Base-by-base conservation (phyloP, 2,113 vertebrate species). In the Polypterus bichir region DNA sequence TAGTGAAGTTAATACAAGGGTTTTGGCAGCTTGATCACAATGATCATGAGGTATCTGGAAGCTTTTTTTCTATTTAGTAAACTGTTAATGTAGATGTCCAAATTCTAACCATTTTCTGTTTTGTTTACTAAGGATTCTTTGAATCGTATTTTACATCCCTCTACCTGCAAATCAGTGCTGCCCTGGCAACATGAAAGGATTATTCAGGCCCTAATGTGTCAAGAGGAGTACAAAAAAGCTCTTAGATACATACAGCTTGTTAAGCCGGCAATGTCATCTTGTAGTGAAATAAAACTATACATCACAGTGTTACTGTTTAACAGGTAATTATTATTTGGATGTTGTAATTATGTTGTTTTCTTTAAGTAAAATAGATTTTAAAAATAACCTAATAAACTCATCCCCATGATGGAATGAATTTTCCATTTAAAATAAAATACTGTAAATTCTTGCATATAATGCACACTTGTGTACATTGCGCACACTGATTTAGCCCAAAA, bases 11-110 rank as follows among this genome's bases (percentile, higher is more conserved):
- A 54, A 83, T 95, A 60, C 90, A 86, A 78, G 94, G 93, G 4
- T 88, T 95, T 70, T 98, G 96, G 96, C 83, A 96, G 54, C 81
- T 98, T 64, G 96, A 98, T 77, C 94, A 96, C 71, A 86, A 81
- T 62, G 92, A 97, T 69, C 90, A 89, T 57, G 89, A 93, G 83
- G 95, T 97, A 76, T 64, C 81, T 77, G 6, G 66, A 9, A 27
- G 27, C 27, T 27, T 27, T 27, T 27, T 59, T 59, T 4, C 5
- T 59, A 47, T 8, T 4, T 44, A 59, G 58, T 11, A 47, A 44
- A 59, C 45, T 9, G 9, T 11, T 54, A 10, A 11, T 54, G 53
- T 54, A 10, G 53, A 54, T 6, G 11, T 27, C 27, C 9, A 4
- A 10, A 54, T 11, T 54, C 53, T 10, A 11, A 4, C 53, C 11